Evolutionary conservation across 1,140 invertebrate species (phyloP).

Genomic region (Globodera rostochiensis): DNA sequence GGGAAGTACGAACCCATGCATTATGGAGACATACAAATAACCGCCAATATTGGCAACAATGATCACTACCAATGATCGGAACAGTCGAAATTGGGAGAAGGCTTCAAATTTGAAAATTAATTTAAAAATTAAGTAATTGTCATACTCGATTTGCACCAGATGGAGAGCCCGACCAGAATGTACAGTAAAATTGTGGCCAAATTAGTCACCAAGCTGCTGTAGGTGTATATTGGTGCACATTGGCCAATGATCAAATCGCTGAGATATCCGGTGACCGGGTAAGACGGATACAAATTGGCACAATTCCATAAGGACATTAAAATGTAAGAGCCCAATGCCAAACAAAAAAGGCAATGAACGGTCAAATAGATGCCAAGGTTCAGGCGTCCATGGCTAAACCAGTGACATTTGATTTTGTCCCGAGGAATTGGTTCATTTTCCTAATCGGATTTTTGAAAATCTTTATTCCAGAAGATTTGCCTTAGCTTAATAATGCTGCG

Average conservation of each 20-base stretch:
- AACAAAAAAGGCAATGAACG: too few species aligned
- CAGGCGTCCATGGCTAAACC: neutral
- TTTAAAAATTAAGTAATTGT: neutral
- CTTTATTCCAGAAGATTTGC: neutral
- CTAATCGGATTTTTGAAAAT: too few species aligned
- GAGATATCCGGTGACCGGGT: neutral
- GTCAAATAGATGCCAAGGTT: too few species aligned
- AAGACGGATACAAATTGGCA: too few species aligned
- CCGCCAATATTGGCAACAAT: constrained; percentile 20
- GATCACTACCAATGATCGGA: constrained; percentile 19
- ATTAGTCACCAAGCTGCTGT: constrained; percentile 3
- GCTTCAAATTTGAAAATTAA: neutral
- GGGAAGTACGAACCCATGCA: too few species aligned
- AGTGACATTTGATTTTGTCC: too few species aligned
- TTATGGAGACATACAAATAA: neutral
- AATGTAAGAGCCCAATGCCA: too few species aligned
- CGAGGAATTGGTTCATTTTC: too few species aligned
- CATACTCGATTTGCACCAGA: neutral
- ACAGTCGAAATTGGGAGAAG: neutral
- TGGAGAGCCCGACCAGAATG: constrained; percentile 1
- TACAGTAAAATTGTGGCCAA: constrained; percentile 17
- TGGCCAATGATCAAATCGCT: constrained; percentile 8
- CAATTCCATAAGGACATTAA: too few species aligned
- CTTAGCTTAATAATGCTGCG: neutral
- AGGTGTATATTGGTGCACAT: neutral